These are phyloP conservation scores for Tretioscincus oriximinensis DNA, from an alignment of 2,113 vertebrate genomes.

Conservation along the genomic window DNA sequence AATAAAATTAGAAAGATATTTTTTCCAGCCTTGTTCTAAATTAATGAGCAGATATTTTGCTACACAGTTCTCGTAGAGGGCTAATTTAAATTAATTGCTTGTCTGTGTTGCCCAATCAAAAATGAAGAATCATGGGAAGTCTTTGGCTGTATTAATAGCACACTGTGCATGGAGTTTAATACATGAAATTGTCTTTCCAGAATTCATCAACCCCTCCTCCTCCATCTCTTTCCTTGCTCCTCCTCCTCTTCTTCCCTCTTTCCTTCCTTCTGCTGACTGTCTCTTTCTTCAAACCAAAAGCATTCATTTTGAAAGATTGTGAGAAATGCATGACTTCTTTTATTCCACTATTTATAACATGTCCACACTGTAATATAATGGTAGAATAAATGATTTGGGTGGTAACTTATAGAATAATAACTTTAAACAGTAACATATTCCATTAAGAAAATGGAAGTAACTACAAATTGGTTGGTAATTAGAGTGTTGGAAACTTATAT, in stretches of 20 bases:
- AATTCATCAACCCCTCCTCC: background rate
- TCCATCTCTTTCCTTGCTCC: too few relatives aligned
- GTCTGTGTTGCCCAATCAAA: conserved; percentile 52
- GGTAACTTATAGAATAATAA: too few relatives aligned
- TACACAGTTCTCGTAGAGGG: conserved; percentile 32
- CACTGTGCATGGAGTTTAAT: conserved; percentile 31
- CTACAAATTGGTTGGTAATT: too few relatives aligned
- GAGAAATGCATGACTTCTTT: background rate
- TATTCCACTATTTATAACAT: too few relatives aligned
- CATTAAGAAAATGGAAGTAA: too few relatives aligned
- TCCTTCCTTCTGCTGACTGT: background rate
- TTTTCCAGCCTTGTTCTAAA: conserved; percentile 40
- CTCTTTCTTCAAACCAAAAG: background rate
- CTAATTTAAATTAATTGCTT: conserved; percentile 68
- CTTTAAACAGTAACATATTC: too few relatives aligned
- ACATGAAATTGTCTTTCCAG: conserved; percentile 39
- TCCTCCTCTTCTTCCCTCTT: background rate
- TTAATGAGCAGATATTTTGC: conserved; percentile 54
- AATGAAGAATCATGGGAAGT: conserved; percentile 43
- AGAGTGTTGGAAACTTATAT: too few relatives aligned
- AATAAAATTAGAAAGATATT: conserved; percentile 44
- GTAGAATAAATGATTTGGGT: too few relatives aligned
- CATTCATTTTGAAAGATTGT: background rate
- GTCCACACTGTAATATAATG: too few relatives aligned
- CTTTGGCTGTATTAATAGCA: conserved; percentile 25